Base-by-base conservation (phyloP, 2,113 vertebrate genomes). In the Ochotona curzoniae region DNA sequence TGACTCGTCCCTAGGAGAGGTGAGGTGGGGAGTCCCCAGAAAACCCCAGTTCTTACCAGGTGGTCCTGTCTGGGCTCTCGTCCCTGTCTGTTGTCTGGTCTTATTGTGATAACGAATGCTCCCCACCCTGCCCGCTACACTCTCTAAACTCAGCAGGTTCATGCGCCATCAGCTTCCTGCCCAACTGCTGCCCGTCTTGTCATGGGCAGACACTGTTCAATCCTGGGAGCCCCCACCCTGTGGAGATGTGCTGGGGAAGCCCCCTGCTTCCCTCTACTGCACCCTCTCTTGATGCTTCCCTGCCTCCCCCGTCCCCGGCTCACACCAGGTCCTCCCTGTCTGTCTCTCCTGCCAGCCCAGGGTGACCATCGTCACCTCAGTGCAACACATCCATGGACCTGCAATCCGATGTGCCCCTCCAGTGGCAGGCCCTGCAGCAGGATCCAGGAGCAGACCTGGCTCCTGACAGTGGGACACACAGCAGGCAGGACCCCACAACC, bases 61-160 rank as follows among this genome's bases (percentile, higher is more conserved):
- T 28, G 38, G 66, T 17, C 28, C 15, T 10, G 57, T 44, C 26
- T 32, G 66, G 23, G 49, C 11, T 84, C 75, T 20, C 5, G 15
- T 6, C 0, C 38, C 26, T 8, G 8, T 14, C 21, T 15, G 15
- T 5, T 8, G 2, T 4, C 74, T 3, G 28, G 8, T 0, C 0
- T 23, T 47, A 26, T 18, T 8, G 6, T 12, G 10, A 13, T 13
- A 49, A 14, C 23, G 9, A 28, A 35, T n/a, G n/a, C 8, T n/a
- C 6, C 80, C 47, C 32, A 28, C 21, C 32, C 61, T n/a, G 7
- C 6, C 21, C 49, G 9, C 70, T 35, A 8, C 20, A 23, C 63
- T 80, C 74, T 57, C 32, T 9, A 32, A 12, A 21, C 14, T 28
- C n/a, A 44, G 30, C 7, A 20, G 14, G 18, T 60, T 63, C 63